Conservation (phyloP, 2,113 vertebrate genomes). For the Phyllostomus hastatus region DNA sequence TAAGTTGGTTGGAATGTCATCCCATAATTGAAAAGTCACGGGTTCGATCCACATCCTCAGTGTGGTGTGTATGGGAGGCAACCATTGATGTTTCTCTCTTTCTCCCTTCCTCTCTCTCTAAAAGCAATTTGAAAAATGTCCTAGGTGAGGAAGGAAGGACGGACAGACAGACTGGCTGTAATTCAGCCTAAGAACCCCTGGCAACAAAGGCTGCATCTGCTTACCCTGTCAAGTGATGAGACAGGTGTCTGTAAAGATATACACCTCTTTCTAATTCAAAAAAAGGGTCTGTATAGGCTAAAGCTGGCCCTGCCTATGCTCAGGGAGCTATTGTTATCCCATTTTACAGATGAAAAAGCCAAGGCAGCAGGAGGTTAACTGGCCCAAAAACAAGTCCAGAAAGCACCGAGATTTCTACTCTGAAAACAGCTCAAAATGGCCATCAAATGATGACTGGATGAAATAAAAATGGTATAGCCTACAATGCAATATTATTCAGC, state of each 20-base stretch:
- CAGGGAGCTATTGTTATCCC: background rate
- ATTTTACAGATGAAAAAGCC: background rate
- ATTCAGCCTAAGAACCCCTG: background rate
- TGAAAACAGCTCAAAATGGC: background rate
- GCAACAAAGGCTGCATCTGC: background rate
- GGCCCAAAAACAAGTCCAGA: background rate
- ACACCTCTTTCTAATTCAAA: background rate
- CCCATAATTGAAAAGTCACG: no score
- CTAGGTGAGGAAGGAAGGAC: no score
- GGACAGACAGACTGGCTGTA: background rate
- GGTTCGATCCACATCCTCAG: no score
- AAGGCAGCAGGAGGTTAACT: background rate
- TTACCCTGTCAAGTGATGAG: background rate
- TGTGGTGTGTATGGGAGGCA: no score
- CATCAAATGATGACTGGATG: background rate
- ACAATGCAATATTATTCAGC: background rate
- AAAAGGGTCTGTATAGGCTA: background rate
- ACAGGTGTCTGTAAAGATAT: background rate
- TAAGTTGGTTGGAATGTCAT: no score
- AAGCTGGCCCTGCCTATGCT: background rate
- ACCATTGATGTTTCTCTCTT: no score
- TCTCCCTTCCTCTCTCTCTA: no score
- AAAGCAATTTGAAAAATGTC: no score
- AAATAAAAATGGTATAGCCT: background rate
- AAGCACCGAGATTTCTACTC: background rate